A percentile compares a stretch with the other conserved stretches of the same genome.
Evolutionary conservation across 2,888 invertebrate species (phyloP).

Genomic region (Drosophila buzzatii): DNA sequence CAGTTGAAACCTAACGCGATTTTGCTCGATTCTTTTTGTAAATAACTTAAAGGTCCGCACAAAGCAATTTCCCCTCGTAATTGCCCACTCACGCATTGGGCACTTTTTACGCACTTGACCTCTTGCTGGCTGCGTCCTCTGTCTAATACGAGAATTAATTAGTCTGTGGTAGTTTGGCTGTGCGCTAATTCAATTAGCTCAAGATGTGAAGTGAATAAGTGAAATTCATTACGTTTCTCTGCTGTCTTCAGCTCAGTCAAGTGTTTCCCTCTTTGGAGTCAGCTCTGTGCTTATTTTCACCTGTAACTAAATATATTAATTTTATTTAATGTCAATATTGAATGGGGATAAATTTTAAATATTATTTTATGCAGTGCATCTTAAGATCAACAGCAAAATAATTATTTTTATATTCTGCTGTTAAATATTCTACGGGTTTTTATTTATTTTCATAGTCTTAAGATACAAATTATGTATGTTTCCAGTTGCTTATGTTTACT

Average conservation of each 20-base stretch:
- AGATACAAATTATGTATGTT: no score
- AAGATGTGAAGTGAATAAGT: conserved; percentile 1
- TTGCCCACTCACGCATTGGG: conserved; percentile 26
- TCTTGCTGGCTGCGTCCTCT: neutral
- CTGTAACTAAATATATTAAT: neutral
- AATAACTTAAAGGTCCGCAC: conserved; percentile 22
- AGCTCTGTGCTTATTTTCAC: neutral
- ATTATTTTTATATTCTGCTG: no score
- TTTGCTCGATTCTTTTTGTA: conserved; percentile 5
- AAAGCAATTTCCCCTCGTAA: conserved; percentile 25
- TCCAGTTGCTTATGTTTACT: no score
- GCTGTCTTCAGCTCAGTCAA: neutral
- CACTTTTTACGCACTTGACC: conserved; percentile 30
- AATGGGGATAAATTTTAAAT: neutral
- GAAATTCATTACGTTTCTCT: neutral
- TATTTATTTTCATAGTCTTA: no score
- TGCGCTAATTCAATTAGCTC: conserved; percentile 23
- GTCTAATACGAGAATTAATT: conserved; percentile 6
- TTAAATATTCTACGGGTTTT: no score
- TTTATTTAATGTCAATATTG: neutral
- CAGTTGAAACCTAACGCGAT: conserved; percentile 6
- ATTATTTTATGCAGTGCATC: neutral
- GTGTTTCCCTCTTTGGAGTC: neutral
- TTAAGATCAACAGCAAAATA: no score
- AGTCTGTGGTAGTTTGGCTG: conserved; percentile 6